Evolutionary conservation across 2,797 vertebrate species (phyloP).

Genomic region (Psittacula derbiana): DNA sequence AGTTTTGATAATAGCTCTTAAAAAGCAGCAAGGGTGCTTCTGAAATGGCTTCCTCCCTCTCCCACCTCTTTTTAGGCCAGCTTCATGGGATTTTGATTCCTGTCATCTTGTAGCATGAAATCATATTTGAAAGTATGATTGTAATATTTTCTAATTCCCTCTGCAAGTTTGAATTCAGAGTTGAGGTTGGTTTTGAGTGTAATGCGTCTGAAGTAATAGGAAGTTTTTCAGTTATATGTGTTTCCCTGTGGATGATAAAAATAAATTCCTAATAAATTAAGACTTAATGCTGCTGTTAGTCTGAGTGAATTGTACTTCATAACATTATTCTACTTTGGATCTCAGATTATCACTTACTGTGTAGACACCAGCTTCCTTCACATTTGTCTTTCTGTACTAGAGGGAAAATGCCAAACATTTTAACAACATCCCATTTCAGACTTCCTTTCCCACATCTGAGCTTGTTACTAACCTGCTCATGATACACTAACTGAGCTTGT

Average conservation of each 20-base stretch:
- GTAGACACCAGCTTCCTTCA: background rate
- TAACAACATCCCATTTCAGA: background rate
- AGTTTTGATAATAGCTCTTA: background rate
- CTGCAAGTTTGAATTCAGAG: background rate
- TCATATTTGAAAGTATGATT: background rate
- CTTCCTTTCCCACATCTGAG: background rate
- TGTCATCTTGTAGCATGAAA: background rate
- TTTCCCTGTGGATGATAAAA: background rate
- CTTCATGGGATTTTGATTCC: background rate
- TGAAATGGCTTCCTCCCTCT: background rate
- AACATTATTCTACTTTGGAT: background rate
- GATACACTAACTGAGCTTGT: background rate
- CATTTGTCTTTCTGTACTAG: background rate
- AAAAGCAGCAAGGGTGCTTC: background rate
- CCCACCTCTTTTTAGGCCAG: background rate
- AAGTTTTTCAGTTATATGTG: background rate
- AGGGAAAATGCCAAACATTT: background rate
- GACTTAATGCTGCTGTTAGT: background rate
- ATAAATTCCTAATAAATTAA: background rate
- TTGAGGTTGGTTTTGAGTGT: background rate
- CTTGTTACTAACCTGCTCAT: background rate
- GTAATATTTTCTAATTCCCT: background rate
- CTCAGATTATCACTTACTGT: background rate
- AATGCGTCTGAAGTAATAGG: background rate
- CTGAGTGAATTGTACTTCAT: background rate